Conservation (phyloP, 35 echinoderm and acorn worm species). For the Lytechinus variegatus region DNA sequence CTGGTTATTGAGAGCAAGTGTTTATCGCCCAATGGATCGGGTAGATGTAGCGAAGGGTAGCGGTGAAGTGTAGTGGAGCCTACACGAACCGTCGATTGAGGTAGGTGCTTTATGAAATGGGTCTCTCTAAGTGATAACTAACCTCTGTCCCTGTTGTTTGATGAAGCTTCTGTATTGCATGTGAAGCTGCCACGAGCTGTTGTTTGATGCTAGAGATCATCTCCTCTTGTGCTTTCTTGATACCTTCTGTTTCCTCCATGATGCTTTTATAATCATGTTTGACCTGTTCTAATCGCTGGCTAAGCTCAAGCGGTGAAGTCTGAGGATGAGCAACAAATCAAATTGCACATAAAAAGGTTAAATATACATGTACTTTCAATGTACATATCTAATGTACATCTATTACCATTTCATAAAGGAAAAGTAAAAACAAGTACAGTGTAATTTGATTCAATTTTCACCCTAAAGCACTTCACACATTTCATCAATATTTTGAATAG, state of each 20-base stretch:
- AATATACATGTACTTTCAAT: neutral
- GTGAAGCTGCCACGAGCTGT: slow-evolving; percentile 64
- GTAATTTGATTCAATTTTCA: neutral
- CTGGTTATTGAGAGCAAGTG: neutral
- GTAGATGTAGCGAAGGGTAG: too few species aligned
- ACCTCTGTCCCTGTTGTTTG: slow-evolving; percentile 74
- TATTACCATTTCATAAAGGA: too few species aligned
- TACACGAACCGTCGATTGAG: neutral
- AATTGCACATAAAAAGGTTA: neutral
- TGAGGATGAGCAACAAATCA: neutral
- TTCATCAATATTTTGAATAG: neutral
- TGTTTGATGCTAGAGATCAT: slow-evolving; percentile 61
- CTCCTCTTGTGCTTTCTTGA: slow-evolving; percentile 80
- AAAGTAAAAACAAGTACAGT: too few species aligned
- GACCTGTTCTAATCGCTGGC: slow-evolving; percentile 68
- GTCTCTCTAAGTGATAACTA: neutral
- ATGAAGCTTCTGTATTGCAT: slow-evolving; percentile 69
- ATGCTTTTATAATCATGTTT: slow-evolving; percentile 82
- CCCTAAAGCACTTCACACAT: neutral
- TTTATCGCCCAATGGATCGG: neutral
- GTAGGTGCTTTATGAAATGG: neutral
- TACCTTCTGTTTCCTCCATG: slow-evolving; percentile 74
- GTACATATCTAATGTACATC: too few species aligned
- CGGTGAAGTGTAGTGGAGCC: neutral
- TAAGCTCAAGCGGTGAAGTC: slow-evolving; percentile 66